A percentile compares a stretch with the other conserved stretches of the same genome.
Conservation (phyloP, 2,888 invertebrate genomes). For the Fissipunctia ypsillon region DNA sequence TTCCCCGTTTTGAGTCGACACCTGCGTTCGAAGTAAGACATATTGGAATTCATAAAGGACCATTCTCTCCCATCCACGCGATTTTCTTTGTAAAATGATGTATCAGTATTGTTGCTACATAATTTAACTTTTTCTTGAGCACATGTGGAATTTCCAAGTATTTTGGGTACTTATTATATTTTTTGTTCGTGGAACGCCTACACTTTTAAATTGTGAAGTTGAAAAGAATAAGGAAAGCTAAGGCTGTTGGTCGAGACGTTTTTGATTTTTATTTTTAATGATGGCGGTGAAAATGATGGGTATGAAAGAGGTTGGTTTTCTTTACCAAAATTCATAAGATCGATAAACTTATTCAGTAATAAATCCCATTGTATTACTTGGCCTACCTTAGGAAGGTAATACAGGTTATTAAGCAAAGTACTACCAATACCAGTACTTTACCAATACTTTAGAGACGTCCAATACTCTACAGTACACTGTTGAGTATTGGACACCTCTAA, state of each 20-base stretch:
- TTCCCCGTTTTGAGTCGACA: slow-evolving; percentile 60
- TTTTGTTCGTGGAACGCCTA: slow-evolving; percentile 5
- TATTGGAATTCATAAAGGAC: slow-evolving; percentile 66
- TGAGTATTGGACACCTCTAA: not conserved
- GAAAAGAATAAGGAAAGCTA: slow-evolving; percentile 23
- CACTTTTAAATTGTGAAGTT: slow-evolving; percentile 28
- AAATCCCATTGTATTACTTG: slow-evolving; percentile 9
- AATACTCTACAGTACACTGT: too few species aligned
- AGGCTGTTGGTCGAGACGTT: slow-evolving; percentile 14
- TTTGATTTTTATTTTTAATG: slow-evolving; percentile 49
- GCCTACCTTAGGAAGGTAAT: not conserved
- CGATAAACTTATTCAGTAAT: slow-evolving; percentile 5
- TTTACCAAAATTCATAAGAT: slow-evolving; percentile 1
- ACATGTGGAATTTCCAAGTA: slow-evolving; percentile 39
- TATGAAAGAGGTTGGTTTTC: slow-evolving; percentile 21
- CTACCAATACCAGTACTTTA: too few species aligned
- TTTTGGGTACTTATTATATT: slow-evolving; percentile 22
- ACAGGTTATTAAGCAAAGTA: not conserved
- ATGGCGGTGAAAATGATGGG: slow-evolving; percentile 16
- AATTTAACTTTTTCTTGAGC: slow-evolving; percentile 53
- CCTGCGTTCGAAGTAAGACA: slow-evolving; percentile 66
- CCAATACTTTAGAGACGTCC: too few species aligned
- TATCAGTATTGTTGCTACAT: slow-evolving; percentile 55
- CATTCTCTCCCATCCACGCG: slow-evolving; percentile 49
- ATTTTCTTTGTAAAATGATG: slow-evolving; percentile 57